phyloP scores from a whole-genome alignment of 2,797 vertebrate genomes.

The Cirrhinus molitorella region DNA sequence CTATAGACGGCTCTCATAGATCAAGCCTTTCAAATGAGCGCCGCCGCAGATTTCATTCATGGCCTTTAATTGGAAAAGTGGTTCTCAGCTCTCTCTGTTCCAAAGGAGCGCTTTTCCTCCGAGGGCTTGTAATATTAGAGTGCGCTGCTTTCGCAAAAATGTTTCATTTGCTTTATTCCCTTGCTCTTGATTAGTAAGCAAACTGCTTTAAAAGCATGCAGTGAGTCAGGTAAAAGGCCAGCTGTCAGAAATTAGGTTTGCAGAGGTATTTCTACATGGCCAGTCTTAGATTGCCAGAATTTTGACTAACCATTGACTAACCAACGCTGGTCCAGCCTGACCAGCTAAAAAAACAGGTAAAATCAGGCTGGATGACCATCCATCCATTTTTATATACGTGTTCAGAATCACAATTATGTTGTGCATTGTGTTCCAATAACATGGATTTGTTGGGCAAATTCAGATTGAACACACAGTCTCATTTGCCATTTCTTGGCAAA shows the following conservation, averaged over 20 bases:
- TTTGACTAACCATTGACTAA: not conserved
- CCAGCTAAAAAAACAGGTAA: too few species aligned
- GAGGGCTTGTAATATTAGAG: constrained; percentile 48
- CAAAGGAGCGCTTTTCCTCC: constrained; percentile 3
- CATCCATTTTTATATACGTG: not conserved
- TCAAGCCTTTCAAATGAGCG: constrained; percentile 49
- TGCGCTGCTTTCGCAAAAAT: constrained; percentile 17
- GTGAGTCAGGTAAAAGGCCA: not conserved
- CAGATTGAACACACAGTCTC: not conserved
- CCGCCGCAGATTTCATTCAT: constrained; percentile 52
- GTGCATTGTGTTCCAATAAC: not conserved
- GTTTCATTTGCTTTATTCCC: constrained; percentile 36
- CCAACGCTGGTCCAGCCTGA: not conserved
- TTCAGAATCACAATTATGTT: not conserved
- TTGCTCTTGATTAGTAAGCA: constrained; percentile 39
- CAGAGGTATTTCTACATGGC: not conserved
- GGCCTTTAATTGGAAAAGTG: constrained; percentile 55
- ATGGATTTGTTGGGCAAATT: too few species aligned
- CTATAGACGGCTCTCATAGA: constrained; percentile 58
- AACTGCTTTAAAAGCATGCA: constrained; percentile 33
- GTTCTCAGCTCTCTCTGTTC: not conserved
- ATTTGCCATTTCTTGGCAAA: not conserved
- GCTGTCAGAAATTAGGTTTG: constrained; percentile 5
- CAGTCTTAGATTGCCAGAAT: not conserved
- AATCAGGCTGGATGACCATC: too few species aligned